phyloP scores from a whole-genome alignment of 2,113 vertebrate genomes.

The Dolichotis patagonum region DNA sequence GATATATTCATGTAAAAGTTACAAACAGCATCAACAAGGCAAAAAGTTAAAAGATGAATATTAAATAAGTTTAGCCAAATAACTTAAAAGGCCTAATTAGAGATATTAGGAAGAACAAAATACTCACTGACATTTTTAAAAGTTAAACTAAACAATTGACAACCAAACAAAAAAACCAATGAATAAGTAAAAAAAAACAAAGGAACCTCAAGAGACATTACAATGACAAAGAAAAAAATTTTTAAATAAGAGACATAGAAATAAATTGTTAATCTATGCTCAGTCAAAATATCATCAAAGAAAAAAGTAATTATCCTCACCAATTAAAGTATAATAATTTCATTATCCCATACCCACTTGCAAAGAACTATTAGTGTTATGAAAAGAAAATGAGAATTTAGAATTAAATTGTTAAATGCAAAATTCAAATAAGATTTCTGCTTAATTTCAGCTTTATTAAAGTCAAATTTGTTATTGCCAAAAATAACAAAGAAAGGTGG shows the following conservation, averaged over 20 bases:
- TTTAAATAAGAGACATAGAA: neutral
- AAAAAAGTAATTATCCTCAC: neutral
- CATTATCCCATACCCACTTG: neutral
- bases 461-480: neutral
- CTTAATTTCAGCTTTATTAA: neutral
- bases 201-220: neutral
- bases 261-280: neutral
- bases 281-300: conserved; percentile 1
- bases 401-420: neutral
- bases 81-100: neutral
- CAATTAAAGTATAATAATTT: neutral
- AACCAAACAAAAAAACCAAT: neutral
- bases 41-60: neutral
- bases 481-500: neutral
- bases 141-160: neutral
- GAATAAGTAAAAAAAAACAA: neutral
- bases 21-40: neutral
- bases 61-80: conserved; percentile 4
- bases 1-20: neutral
- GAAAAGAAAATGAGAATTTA: neutral
- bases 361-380: neutral
- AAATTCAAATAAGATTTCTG: neutral
- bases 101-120: neutral
- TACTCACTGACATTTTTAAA: neutral
- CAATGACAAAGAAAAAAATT: neutral